A percentile compares a stretch with the other conserved stretches of the same genome.
Evolutionary conservation across 1,140 invertebrate species (phyloP).

Genomic region (Coenobita brevimanus): DNA sequence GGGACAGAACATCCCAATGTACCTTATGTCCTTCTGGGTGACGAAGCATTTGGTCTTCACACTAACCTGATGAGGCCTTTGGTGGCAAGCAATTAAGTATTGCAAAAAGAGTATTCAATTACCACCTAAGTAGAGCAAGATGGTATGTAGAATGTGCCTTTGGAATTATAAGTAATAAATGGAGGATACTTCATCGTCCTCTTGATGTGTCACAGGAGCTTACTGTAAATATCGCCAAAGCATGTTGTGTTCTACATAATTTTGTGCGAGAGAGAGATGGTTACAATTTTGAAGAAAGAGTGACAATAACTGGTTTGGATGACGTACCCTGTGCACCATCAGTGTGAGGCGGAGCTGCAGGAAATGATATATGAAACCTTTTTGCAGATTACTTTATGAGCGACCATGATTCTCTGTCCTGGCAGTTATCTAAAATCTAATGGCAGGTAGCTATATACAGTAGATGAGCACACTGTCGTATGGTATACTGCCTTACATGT

Average conservation of each 20-base stretch:
- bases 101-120: slow-evolving; percentile 22
- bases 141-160: background rate
- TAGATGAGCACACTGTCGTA: too few species aligned
- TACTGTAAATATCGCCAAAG: too few species aligned
- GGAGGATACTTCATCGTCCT: slow-evolving; percentile 18
- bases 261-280: background rate
- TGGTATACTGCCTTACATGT: too few species aligned
- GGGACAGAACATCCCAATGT: background rate
- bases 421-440: too few species aligned
- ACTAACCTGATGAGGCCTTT: background rate
- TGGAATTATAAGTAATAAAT: background rate
- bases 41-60: slow-evolving; percentile 32
- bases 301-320: slow-evolving; percentile 20
- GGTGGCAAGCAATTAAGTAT: background rate
- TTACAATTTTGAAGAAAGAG: background rate
- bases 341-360: background rate
- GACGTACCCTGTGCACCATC: background rate
- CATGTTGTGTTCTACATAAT: background rate
- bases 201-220: too few species aligned
- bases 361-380: too few species aligned
- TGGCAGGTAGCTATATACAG: too few species aligned
- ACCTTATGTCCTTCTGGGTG: slow-evolving; percentile 5
- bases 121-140: slow-evolving; percentile 19
- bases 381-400: too few species aligned
- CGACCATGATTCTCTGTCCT: too few species aligned